Evolutionary conservation across 2,797 vertebrate species (phyloP).

Genomic region (Centroberyx gerrardi): DNA sequence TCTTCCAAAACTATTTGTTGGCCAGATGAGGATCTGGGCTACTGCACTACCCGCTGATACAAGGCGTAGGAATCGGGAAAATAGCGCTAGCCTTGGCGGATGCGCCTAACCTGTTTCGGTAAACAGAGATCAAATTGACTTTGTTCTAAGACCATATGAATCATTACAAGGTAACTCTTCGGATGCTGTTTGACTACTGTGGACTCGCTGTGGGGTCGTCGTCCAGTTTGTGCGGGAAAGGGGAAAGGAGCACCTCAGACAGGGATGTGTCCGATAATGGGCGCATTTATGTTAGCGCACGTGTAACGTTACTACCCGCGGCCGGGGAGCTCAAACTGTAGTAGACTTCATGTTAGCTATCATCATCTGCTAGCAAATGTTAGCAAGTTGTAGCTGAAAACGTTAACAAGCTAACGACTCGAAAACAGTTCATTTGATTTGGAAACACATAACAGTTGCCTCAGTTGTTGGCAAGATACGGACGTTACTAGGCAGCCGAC

Average conservation of each 20-base stretch:
- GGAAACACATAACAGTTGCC: not conserved
- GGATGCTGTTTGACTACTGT: no score
- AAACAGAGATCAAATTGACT: not conserved
- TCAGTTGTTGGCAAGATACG: not conserved
- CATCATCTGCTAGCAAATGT: conserved; percentile 52
- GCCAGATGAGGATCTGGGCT: not conserved
- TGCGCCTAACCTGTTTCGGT: not conserved
- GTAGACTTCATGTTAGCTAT: conserved; percentile 46
- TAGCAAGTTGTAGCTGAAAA: conserved; percentile 19
- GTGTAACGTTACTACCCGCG: conserved; percentile 68
- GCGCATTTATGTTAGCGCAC: conserved; percentile 64
- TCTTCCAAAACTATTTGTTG: not conserved
- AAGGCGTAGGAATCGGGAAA: no score
- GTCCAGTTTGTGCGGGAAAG: no score
- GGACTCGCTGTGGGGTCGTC: no score
- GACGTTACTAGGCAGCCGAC: not conserved
- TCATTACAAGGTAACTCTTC: no score
- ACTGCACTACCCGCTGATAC: not conserved
- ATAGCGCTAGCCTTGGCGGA: not conserved
- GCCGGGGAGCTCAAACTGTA: conserved; percentile 26
- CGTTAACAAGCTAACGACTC: not conserved
- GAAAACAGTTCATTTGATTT: not conserved
- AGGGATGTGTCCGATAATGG: conserved; percentile 68
- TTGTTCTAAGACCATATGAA: not conserved
- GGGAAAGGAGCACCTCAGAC: not conserved